Conservation (phyloP, 2,797 vertebrate genomes). For the Vireo griseus region DNA sequence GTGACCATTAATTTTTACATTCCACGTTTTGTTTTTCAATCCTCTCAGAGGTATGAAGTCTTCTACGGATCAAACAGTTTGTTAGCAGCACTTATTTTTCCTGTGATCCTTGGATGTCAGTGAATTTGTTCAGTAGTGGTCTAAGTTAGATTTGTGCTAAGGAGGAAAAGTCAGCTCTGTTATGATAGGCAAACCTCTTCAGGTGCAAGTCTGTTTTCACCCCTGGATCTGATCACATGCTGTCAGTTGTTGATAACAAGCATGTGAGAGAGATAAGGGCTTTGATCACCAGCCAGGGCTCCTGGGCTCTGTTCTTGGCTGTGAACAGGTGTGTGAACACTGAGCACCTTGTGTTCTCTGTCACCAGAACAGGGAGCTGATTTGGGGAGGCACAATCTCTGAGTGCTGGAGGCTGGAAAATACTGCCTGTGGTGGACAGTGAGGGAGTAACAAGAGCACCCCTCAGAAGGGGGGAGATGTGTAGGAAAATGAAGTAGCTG, state of each 20-base stretch:
- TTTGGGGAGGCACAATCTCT: background rate
- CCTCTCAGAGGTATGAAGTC: background rate
- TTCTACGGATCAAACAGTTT: background rate
- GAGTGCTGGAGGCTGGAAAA: background rate
- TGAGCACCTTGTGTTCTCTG: background rate
- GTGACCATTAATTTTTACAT: slow-evolving; percentile 31
- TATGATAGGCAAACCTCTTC: background rate
- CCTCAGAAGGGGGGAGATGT: background rate
- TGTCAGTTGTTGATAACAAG: background rate
- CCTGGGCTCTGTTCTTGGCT: background rate
- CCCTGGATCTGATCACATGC: background rate
- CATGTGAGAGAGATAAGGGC: background rate
- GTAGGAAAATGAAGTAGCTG: background rate
- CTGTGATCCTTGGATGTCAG: background rate
- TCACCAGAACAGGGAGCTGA: background rate
- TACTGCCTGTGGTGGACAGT: background rate
- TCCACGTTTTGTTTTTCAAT: background rate
- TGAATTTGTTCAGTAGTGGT: background rate
- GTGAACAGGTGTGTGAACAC: background rate
- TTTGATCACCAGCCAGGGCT: background rate
- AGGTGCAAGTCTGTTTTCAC: background rate
- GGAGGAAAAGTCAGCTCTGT: background rate
- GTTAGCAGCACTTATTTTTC: background rate
- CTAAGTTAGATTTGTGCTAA: background rate
- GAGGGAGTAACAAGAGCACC: background rate